phyloP scores from a whole-genome alignment of 2,888 invertebrate genomes.

The Chrysotoxum bicinctum region DNA sequence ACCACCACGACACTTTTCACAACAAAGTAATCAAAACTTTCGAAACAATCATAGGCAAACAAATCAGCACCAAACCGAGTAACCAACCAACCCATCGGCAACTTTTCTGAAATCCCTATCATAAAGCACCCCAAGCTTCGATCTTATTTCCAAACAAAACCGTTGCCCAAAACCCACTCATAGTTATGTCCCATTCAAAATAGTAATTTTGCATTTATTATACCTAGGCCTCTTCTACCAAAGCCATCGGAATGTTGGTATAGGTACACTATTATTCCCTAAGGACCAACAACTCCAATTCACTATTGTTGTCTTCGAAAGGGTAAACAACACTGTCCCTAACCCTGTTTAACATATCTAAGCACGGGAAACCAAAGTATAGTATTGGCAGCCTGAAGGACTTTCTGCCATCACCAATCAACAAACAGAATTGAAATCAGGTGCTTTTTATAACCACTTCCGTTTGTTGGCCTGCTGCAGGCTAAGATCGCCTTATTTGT shows the following conservation, averaged over 20 bases:
- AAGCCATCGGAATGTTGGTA: background rate
- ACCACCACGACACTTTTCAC: background rate
- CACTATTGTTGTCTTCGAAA: slow-evolving; percentile 5
- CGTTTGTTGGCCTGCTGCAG: slow-evolving; percentile 3
- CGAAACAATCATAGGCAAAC: slow-evolving; percentile 2
- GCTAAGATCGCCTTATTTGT: slow-evolving; percentile 35
- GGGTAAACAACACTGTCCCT: slow-evolving; percentile 39
- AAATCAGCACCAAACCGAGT: background rate
- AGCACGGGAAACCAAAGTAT: background rate
- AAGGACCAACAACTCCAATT: background rate
- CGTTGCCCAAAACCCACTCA: background rate
- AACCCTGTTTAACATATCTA: slow-evolving; percentile 32
- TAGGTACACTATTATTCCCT: slow-evolving; percentile 27
- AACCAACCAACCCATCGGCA: background rate
- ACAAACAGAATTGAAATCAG: slow-evolving; percentile 50
- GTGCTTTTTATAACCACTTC: slow-evolving; percentile 54
- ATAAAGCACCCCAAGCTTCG: slow-evolving; percentile 32
- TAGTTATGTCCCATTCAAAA: slow-evolving; percentile 34
- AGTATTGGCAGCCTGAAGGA: slow-evolving; percentile 30
- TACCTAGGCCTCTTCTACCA: background rate
- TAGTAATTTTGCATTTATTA: slow-evolving; percentile 48
- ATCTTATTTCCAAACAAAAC: slow-evolving; percentile 31
- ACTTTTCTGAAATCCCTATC: slow-evolving; percentile 7
- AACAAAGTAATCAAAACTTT: slow-evolving; percentile 13
- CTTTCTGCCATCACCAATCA: slow-evolving; percentile 50